Evolutionary conservation across 2,888 invertebrate genomes (phyloP).

Genomic region (Cryptocephalus primarius): DNA sequence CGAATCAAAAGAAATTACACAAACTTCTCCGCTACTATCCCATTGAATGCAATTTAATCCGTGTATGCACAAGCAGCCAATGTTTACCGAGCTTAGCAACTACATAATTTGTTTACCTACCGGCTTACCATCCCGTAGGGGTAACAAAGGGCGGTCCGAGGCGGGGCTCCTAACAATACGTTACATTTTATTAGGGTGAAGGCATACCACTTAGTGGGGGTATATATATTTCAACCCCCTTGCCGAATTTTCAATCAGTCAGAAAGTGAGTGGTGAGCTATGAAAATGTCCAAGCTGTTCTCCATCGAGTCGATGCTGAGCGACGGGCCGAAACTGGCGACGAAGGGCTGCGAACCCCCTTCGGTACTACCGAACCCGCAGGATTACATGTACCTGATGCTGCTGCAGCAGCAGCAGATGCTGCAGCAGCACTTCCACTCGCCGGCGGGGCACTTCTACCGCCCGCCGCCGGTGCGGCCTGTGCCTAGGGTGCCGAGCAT

Average conservation of each 20-base stretch:
- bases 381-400: conserved; percentile 52
- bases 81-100: conserved; percentile 28
- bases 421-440: conserved; percentile 29
- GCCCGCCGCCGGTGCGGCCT: conserved; percentile 28
- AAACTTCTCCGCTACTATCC: too few species aligned
- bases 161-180: conserved; percentile 30
- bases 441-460: conserved; percentile 3
- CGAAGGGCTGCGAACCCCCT: conserved; percentile 37
- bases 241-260: neutral
- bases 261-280: conserved; percentile 5
- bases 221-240: conserved; percentile 21
- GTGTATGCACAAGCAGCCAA: conserved; percentile 14
- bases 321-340: conserved; percentile 45
- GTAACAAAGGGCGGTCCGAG: conserved; percentile 23
- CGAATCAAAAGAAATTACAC: too few species aligned
- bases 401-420: conserved; percentile 33
- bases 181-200: conserved; percentile 15
- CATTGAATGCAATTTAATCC: conserved; percentile 1
- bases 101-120: conserved; percentile 30
- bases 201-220: conserved; percentile 21
- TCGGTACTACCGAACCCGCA: conserved; percentile 54
- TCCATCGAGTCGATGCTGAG: conserved; percentile 70
- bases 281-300: conserved; percentile 70
- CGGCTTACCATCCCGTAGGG: conserved; percentile 20
- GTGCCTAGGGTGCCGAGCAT: conserved; percentile 20